Percentiles rank a stretch among this genome's conserved stretches.
Evolutionary conservation across 2,888 invertebrate genomes (phyloP).

Genomic region (Tanypteryx hageni): DNA sequence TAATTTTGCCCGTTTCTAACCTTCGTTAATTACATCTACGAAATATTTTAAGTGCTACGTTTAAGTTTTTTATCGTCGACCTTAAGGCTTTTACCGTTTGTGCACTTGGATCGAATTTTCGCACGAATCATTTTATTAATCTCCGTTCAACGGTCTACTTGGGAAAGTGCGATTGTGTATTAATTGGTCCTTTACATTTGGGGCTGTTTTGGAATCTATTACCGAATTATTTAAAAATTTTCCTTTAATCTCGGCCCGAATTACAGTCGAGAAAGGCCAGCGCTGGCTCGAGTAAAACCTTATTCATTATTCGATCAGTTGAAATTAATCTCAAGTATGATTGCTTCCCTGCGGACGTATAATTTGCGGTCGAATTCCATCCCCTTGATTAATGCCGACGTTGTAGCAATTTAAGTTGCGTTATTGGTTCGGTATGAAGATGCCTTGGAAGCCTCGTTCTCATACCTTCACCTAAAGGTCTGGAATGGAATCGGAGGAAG

Average conservation of each 20-base stretch:
- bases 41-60: not conserved
- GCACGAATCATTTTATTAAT: too few species aligned
- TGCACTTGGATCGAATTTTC: not conserved
- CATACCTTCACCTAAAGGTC: not conserved
- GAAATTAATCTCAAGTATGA: not conserved
- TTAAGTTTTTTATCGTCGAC: not conserved
- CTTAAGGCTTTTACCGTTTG: not conserved
- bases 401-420: slow-evolving; percentile 46
- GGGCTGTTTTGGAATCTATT: not conserved
- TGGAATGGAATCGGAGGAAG: not conserved
- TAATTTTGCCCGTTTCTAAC: not conserved
- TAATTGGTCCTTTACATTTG: not conserved
- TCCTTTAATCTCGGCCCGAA: not conserved
- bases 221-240: too few species aligned
- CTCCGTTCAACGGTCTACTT: not conserved
- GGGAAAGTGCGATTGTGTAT: not conserved
- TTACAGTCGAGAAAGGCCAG: not conserved
- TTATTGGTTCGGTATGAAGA: not conserved
- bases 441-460: not conserved
- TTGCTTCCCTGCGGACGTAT: not conserved
- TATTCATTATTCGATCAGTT: not conserved
- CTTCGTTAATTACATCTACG: not conserved
- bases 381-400: slow-evolving; percentile 30
- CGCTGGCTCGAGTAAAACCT: not conserved
- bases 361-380: not conserved